Evolutionary conservation across 2,113 vertebrate genomes (phyloP).

Genomic region (Oostethus manadensis): DNA sequence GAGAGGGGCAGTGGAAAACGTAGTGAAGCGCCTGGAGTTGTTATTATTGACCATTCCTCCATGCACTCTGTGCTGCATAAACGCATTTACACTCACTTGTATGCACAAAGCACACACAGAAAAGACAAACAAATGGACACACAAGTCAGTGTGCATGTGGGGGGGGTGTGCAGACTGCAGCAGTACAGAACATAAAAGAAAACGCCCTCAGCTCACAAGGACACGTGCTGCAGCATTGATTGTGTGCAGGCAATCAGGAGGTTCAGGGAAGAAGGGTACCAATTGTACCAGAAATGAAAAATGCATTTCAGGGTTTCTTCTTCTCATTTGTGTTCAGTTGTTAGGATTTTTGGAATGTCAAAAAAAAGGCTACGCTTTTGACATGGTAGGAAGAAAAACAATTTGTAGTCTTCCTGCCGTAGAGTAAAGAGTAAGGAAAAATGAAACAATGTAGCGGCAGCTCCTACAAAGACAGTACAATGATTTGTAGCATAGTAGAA

Average conservation of each 20-base stretch:
- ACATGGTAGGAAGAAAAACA: too few species aligned
- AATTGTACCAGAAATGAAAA: conserved; percentile 11
- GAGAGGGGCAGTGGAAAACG: conserved; percentile 43
- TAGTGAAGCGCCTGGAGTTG: conserved; percentile 49
- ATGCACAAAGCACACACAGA: conserved; percentile 13
- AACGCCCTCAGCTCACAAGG: conserved; percentile 39
- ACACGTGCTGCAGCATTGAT: conserved; percentile 16
- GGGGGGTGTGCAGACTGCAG: conserved; percentile 19
- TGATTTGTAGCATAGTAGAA: too few species aligned
- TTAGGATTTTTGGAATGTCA: too few species aligned
- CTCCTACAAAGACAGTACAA: too few species aligned
- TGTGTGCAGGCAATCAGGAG: background rate
- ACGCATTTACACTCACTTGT: conserved; percentile 37
- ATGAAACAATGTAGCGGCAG: too few species aligned
- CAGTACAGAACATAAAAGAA: conserved; percentile 10
- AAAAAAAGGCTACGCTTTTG: too few species aligned
- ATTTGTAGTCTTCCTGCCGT: too few species aligned
- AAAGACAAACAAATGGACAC: conserved; percentile 25
- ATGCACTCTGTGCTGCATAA: conserved; percentile 41
- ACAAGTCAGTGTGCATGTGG: conserved; percentile 19
- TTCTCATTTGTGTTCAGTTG: too few species aligned
- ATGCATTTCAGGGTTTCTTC: conserved; percentile 3
- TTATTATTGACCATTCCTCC: conserved; percentile 66
- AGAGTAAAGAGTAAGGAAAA: too few species aligned
- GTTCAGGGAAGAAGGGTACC: conserved; percentile 2